Evolutionary conservation across 2,797 vertebrate genomes (phyloP).

Genomic region (Peromyscus nudipes): DNA sequence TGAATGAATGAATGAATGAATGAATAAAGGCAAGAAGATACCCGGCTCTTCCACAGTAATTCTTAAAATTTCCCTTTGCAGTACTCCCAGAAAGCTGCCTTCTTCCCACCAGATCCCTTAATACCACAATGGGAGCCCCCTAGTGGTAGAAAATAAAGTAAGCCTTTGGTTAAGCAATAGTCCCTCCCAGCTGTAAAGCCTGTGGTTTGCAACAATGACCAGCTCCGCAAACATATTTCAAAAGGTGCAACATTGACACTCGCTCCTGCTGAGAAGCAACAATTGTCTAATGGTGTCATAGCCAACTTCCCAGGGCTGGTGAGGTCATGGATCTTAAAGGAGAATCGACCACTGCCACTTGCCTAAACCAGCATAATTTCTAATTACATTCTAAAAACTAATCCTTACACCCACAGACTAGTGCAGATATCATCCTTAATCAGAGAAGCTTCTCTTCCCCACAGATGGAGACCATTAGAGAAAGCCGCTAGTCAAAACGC

Average conservation of each 20-base stretch:
- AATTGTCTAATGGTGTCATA: background rate
- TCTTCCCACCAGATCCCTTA: background rate
- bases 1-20: no score
- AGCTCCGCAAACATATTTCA: no score
- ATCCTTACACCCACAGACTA: background rate
- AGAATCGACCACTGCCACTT: background rate
- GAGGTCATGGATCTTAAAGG: background rate
- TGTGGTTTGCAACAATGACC: fast-evolving
- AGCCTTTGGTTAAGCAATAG: background rate
- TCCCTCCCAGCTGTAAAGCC: background rate
- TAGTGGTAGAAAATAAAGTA: conserved; percentile 49
- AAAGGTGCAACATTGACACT: background rate
- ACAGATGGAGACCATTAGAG: background rate
- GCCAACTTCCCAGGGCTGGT: background rate
- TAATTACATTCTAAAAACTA: background rate
- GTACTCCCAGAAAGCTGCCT: background rate
- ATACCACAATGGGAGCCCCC: background rate
- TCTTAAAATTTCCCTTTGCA: background rate
- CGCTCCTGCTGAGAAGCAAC: background rate
- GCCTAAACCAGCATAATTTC: background rate
- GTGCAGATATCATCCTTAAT: background rate
- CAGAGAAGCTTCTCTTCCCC: background rate
- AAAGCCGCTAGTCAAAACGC: background rate
- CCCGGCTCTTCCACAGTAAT: fast-evolving
- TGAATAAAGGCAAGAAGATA: background rate